These are phyloP conservation scores for Fistularia commersonii DNA, from an alignment of 2,797 vertebrate genomes.

Conservation along the genomic window DNA sequence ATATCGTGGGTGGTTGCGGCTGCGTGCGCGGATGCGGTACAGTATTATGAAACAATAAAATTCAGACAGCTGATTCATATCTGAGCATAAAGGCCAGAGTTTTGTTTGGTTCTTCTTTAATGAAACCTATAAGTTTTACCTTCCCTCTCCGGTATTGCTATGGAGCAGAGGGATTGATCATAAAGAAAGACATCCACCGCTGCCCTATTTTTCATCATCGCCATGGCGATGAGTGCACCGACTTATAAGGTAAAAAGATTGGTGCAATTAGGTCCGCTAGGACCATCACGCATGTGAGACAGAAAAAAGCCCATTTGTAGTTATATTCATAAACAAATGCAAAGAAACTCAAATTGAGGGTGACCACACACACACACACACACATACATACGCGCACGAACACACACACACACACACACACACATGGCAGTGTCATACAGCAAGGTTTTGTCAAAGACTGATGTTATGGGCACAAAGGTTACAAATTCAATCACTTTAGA, in stretches of 20 bases:
- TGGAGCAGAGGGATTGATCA: conserved; percentile 49
- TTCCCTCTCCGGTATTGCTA: conserved; percentile 29
- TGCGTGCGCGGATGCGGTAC: conserved; percentile 32
- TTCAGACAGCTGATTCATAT: conserved; percentile 68
- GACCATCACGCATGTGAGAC: too few species aligned
- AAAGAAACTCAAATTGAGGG: too few species aligned
- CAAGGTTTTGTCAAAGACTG: conserved; percentile 49
- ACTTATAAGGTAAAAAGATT: conserved; percentile 22
- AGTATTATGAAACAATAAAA: conserved; percentile 71
- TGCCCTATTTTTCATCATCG: conserved; percentile 32
- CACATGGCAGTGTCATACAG: conserved; percentile 13
- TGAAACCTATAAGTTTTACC: conserved; percentile 68
- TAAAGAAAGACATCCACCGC: conserved; percentile 48
- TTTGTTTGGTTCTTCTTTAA: conserved; percentile 67
- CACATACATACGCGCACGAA: not conserved
- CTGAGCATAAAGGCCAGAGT: conserved; percentile 61
- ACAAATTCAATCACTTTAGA: conserved; percentile 64
- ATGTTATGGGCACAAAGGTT: conserved; percentile 58
- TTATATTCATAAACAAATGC: too few species aligned
- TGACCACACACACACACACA: not conserved
- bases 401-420: conserved; percentile 1
- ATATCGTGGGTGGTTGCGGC: conserved; percentile 30
- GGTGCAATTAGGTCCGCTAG: too few species aligned
- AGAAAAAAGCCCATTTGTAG: too few species aligned
- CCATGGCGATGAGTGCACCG: conserved; percentile 32